Conservation (phyloP, 2,113 vertebrate genomes). For the Vireo altiloquus region DNA sequence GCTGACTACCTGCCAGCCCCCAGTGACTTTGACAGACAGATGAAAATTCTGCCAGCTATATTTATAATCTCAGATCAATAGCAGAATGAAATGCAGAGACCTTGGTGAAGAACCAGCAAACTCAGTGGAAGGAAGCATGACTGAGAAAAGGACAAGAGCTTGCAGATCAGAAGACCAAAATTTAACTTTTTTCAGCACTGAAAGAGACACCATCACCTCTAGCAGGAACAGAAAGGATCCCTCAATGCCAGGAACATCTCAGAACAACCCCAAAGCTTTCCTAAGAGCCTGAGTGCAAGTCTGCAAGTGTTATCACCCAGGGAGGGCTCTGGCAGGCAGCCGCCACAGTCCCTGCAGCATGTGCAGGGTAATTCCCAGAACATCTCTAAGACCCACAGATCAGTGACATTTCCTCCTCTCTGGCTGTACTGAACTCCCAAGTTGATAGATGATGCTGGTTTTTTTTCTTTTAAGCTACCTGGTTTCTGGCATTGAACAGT, state of each 20-base stretch:
- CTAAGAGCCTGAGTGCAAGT: background rate
- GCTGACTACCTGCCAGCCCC: background rate
- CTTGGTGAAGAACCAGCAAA: background rate
- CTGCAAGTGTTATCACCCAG: background rate
- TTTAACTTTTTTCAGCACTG: background rate
- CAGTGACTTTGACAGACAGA: background rate
- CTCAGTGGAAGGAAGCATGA: background rate
- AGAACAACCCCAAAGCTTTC: background rate
- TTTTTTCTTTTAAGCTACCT: background rate
- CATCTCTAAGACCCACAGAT: background rate
- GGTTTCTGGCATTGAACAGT: background rate
- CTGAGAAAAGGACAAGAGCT: background rate
- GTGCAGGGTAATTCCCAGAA: background rate
- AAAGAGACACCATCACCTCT: background rate
- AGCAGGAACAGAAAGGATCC: background rate
- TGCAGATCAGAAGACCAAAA: background rate
- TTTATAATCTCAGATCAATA: slow-evolving; percentile 38
- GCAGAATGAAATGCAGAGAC: background rate
- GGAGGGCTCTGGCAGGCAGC: background rate
- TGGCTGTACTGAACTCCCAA: background rate
- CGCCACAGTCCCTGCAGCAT: background rate
- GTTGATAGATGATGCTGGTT: fast-evolving
- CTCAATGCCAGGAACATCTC: background rate
- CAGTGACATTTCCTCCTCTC: background rate
- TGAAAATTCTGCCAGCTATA: background rate